Evolutionary conservation across 1,140 invertebrate species (phyloP).

Genomic region (Cotesia glomerata): DNA sequence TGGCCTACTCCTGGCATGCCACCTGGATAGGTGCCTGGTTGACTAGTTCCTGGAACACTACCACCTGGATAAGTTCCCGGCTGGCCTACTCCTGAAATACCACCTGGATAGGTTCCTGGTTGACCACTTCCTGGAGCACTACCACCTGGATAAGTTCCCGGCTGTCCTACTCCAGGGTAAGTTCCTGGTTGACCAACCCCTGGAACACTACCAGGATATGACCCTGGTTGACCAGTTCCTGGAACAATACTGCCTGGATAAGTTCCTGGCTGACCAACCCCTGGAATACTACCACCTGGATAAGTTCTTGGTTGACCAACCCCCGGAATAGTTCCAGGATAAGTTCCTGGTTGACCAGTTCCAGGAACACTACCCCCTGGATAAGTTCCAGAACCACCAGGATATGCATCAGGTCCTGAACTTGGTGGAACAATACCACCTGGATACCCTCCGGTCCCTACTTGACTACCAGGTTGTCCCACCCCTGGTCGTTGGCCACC

Average conservation of each 20-base stretch:
- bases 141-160: slow-evolving; percentile 29
- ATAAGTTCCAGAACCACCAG: slow-evolving; percentile 23
- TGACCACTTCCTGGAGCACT: slow-evolving; percentile 23
- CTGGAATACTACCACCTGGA: no score
- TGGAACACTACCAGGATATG: neutral
- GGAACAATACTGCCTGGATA: neutral
- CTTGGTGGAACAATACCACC: neutral
- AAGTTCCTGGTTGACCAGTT: slow-evolving; percentile 7
- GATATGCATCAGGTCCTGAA: slow-evolving; percentile 21
- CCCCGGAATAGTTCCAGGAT: no score
- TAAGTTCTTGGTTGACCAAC: no score
- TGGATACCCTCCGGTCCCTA: slow-evolving; percentile 14
- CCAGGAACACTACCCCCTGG: slow-evolving; percentile 24
- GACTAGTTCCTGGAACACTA: neutral
- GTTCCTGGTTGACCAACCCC: slow-evolving; percentile 3
- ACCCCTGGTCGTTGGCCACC: neutral
- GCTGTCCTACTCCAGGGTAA: slow-evolving; percentile 7
- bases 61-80: neutral
- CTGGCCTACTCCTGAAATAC: slow-evolving; percentile 9
- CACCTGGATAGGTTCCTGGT: slow-evolving; percentile 28
- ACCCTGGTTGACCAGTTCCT: neutral
- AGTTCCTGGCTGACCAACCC: no score
- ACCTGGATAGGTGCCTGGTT: no score
- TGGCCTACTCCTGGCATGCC: neutral
- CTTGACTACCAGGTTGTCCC: slow-evolving; percentile 4